phyloP scores from a whole-genome alignment of 2,113 vertebrate genomes.

The Scomber japonicus region DNA sequence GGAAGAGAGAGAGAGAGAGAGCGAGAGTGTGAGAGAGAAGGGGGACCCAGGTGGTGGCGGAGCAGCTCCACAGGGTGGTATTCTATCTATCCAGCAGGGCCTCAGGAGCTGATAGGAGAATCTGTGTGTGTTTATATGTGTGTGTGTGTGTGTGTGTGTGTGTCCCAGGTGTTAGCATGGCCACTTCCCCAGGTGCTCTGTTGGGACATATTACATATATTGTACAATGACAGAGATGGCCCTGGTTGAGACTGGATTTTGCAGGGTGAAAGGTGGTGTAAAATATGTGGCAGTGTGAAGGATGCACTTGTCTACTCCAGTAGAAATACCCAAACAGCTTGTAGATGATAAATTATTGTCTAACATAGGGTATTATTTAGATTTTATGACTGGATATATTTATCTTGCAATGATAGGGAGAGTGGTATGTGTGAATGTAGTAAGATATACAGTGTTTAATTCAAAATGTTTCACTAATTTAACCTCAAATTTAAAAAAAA shows the following conservation, averaged over 20 bases:
- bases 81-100: slow-evolving; percentile 76
- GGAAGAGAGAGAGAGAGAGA: slow-evolving; percentile 47
- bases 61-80: slow-evolving; percentile 82
- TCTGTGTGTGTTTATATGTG: slow-evolving; percentile 45
- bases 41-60: slow-evolving; percentile 79
- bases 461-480: background rate
- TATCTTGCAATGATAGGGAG: background rate
- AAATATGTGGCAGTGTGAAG: slow-evolving; percentile 72
- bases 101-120: slow-evolving; percentile 65
- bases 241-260: slow-evolving; percentile 73
- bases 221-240: slow-evolving; percentile 78
- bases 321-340: slow-evolving; percentile 44
- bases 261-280: slow-evolving; percentile 67
- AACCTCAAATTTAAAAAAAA: background rate
- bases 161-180: slow-evolving; percentile 75
- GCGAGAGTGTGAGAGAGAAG: slow-evolving; percentile 20
- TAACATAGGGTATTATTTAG: slow-evolving; percentile 1
- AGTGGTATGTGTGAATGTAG: background rate
- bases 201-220: slow-evolving; percentile 82
- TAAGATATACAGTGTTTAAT: background rate
- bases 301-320: slow-evolving; percentile 67
- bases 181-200: slow-evolving; percentile 77
- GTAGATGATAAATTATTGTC: slow-evolving; percentile 38
- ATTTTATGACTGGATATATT: background rate
- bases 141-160: slow-evolving; percentile 50